Evolutionary conservation across 2,888 invertebrate species (phyloP).

Genomic region (Heliconius aoede): DNA sequence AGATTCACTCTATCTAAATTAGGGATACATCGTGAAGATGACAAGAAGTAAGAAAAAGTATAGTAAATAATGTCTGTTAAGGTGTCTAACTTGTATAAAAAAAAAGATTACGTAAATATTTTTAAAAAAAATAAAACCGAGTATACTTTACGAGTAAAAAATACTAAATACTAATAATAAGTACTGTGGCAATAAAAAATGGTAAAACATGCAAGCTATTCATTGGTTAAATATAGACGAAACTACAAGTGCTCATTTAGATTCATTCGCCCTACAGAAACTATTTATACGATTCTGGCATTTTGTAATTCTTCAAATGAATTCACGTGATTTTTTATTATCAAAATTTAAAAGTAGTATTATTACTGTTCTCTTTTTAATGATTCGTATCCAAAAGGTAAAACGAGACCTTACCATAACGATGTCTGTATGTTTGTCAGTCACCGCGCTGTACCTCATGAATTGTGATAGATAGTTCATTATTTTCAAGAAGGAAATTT

Average conservation of each 20-base stretch:
- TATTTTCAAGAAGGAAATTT: too few relatives aligned
- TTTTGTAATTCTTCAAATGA: conserved; percentile 33
- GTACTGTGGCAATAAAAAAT: conserved; percentile 21
- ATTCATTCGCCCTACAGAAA: conserved; percentile 37
- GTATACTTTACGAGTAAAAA: neutral
- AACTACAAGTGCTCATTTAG: conserved; percentile 33
- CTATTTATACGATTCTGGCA: conserved; percentile 35
- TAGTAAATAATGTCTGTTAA: too few relatives aligned
- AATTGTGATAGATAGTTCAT: too few relatives aligned
- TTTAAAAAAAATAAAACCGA: neutral
- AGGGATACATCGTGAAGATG: too few relatives aligned
- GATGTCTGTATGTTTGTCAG: too few relatives aligned
- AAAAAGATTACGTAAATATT: neutral
- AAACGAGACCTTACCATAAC: too few relatives aligned
- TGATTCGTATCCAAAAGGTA: too few relatives aligned
- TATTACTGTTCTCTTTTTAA: neutral
- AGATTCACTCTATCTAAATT: too few relatives aligned
- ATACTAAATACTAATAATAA: neutral
- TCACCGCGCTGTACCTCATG: too few relatives aligned
- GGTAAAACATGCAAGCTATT: conserved; percentile 21
- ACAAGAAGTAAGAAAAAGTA: too few relatives aligned
- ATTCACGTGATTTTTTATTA: conserved; percentile 11
- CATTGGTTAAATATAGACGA: conserved; percentile 35
- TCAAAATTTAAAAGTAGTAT: neutral
- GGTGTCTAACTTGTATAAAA: too few relatives aligned